These are phyloP conservation scores for Coregonus clupeaformis DNA, from an alignment of 2,113 vertebrate species.

Conservation along the genomic window DNA sequence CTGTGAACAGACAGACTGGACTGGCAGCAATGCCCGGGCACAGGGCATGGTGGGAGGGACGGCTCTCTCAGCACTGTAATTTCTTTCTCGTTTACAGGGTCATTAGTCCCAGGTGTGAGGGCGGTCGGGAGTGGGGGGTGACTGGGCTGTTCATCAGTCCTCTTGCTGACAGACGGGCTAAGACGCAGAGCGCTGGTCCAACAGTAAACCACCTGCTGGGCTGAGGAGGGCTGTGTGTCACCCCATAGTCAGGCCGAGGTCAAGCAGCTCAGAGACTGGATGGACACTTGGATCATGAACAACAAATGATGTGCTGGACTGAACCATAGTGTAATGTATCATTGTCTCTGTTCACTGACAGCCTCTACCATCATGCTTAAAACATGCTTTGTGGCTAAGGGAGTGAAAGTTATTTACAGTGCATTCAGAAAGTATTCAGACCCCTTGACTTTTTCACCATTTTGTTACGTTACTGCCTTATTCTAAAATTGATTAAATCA, in stretches of 20 bases:
- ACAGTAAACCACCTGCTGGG: not conserved
- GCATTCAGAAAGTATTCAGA: too few species aligned
- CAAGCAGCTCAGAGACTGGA: not conserved
- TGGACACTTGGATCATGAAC: not conserved
- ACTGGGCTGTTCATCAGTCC: slow-evolving; percentile 36
- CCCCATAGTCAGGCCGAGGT: not conserved
- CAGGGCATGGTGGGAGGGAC: not conserved
- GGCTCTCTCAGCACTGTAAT: slow-evolving; percentile 22
- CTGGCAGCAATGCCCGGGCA: slow-evolving; percentile 11
- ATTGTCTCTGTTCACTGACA: too few species aligned
- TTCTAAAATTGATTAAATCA: too few species aligned
- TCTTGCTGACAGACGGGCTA: slow-evolving; percentile 35
- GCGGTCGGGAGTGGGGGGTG: slow-evolving; percentile 4
- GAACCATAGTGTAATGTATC: not conserved
- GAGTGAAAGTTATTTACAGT: too few species aligned
- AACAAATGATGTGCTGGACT: not conserved
- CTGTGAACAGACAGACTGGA: slow-evolving; percentile 9
- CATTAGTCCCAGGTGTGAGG: slow-evolving; percentile 46
- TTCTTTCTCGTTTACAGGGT: slow-evolving; percentile 37
- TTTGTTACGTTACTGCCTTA: too few species aligned
- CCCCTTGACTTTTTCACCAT: too few species aligned
- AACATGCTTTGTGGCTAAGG: too few species aligned
- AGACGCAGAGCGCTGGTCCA: slow-evolving; percentile 18
- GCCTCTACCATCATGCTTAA: too few species aligned
- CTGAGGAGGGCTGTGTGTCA: not conserved